Base-by-base conservation (phyloP, 1,140 invertebrate species). In the Tetramorium alpestre region DNA sequence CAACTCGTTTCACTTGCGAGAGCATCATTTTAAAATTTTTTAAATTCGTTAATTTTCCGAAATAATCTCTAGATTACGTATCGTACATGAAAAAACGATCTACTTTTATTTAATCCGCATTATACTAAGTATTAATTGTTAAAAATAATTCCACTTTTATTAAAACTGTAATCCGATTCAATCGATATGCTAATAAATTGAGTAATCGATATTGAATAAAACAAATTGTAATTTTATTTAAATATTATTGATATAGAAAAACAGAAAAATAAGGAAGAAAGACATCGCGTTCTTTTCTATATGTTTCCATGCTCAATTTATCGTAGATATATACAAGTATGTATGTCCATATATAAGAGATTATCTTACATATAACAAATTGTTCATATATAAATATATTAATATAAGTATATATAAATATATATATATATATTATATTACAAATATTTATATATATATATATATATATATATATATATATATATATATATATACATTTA, bases 111-210 rank as follows among this genome's bases (percentile, higher is more conserved):
- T 18, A 49, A 33, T 51, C 3, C 2, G 22, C 5, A 54, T 54
- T 69, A 54, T 16, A 41, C 3, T 41, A 51, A 22, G 1, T 28
- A 80, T 67, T 1, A 65, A 38, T 69, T 25, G 13, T 65, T 22
- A 41, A 81, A 81, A 81, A 81, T 70, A 70, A 67, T 38, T 56
- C 8, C 22, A 25, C 28, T 54, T 54, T 33, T 8, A 18, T 80
- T 3, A 49, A 70, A 54, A 69, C 13, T 67, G 16, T 80, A 65
- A 64, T 38, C 11, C 38, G 18, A 13, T 51, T 65, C 3, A 78
- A 33, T 78, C 41, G 33, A 49, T 13, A 41, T 13, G 2, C 4
- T 67, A 67, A 67, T 78, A 25, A 78, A 78, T 38, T 51, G 6
- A 65, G 8, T 58, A 62, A 49, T 77, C 10, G 18, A 67, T 13